These are phyloP conservation scores for Lucilia cuprina DNA, from an alignment of 1,140 invertebrate genomes.

Conservation along the genomic window DNA sequence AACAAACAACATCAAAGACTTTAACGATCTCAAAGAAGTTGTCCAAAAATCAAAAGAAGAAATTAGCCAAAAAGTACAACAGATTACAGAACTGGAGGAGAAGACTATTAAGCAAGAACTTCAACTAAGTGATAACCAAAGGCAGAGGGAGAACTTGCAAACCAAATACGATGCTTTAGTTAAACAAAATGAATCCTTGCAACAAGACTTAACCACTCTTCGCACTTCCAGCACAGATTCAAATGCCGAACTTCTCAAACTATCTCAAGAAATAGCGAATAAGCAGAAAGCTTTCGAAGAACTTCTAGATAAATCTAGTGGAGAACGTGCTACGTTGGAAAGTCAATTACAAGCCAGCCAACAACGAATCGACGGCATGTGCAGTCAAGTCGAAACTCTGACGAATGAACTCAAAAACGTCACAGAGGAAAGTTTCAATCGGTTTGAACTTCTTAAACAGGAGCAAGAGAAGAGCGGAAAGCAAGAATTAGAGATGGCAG, in stretches of 20 bases:
- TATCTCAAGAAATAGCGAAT: slow-evolving; percentile 43
- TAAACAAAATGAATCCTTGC: slow-evolving; percentile 46
- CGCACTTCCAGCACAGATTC: slow-evolving; percentile 47
- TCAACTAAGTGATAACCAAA: slow-evolving; percentile 43
- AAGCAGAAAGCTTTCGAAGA: slow-evolving; percentile 50
- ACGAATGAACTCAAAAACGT: slow-evolving; percentile 45
- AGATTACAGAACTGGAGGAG: slow-evolving; percentile 47
- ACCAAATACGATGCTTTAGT: slow-evolving; percentile 45
- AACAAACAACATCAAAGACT: slow-evolving; percentile 59
- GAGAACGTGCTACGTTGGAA: slow-evolving; percentile 44
- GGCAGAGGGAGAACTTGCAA: slow-evolving; percentile 47
- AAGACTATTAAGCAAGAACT: slow-evolving; percentile 45
- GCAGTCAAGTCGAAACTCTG: slow-evolving; percentile 46
- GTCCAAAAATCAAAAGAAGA: slow-evolving; percentile 53
- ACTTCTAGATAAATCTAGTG: slow-evolving; percentile 42
- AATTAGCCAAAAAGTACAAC: slow-evolving; percentile 53
- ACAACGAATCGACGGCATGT: slow-evolving; percentile 45
- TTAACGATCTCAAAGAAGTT: slow-evolving; percentile 58
- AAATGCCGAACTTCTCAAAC: slow-evolving; percentile 46
- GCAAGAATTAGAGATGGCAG: slow-evolving; percentile 44
- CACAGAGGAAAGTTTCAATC: slow-evolving; percentile 40
- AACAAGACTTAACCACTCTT: slow-evolving; percentile 44
- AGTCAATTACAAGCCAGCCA: slow-evolving; percentile 45
- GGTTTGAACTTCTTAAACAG: slow-evolving; percentile 42
- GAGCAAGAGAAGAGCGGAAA: slow-evolving; percentile 44